Conservation (phyloP, 2,888 invertebrate genomes). For the Carabus problematicus region DNA sequence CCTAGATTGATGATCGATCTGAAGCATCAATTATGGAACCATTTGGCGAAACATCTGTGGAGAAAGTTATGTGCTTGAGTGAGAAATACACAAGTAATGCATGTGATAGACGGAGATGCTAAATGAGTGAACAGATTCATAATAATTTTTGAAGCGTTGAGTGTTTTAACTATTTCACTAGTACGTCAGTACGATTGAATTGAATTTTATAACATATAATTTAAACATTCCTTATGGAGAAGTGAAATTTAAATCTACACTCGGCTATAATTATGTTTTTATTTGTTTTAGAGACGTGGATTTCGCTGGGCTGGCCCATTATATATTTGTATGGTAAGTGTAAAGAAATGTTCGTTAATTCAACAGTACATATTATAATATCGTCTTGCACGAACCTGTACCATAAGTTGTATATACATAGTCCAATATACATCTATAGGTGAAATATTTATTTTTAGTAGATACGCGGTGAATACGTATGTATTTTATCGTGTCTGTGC, state of each 20-base stretch:
- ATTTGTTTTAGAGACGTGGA: slow-evolving; percentile 28
- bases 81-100: not conserved
- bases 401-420: not conserved
- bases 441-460: not conserved
- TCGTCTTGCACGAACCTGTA: too few species aligned
- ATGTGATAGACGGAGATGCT: slow-evolving; percentile 12
- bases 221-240: slow-evolving; percentile 26
- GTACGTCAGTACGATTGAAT: not conserved
- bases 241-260: slow-evolving; percentile 21
- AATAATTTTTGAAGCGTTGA: slow-evolving; percentile 11
- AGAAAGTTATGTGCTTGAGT: slow-evolving; percentile 17
- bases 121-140: slow-evolving; percentile 8
- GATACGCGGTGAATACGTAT: not conserved
- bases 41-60: slow-evolving; percentile 24
- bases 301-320: slow-evolving; percentile 22
- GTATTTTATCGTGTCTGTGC: too few species aligned
- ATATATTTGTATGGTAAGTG: slow-evolving; percentile 31
- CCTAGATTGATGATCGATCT: slow-evolving; percentile 22
- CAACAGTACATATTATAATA: not conserved
- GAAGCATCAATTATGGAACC: slow-evolving; percentile 22
- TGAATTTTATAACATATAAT: slow-evolving; percentile 16
- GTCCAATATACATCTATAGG: not conserved
- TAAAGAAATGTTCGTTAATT: slow-evolving; percentile 1
- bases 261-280: slow-evolving; percentile 1
- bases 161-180: slow-evolving; percentile 8